A percentile compares a stretch with the other conserved stretches of the same genome.
Conservation (phyloP, 2,888 invertebrate species). For the Torymus aiolomorphi region DNA sequence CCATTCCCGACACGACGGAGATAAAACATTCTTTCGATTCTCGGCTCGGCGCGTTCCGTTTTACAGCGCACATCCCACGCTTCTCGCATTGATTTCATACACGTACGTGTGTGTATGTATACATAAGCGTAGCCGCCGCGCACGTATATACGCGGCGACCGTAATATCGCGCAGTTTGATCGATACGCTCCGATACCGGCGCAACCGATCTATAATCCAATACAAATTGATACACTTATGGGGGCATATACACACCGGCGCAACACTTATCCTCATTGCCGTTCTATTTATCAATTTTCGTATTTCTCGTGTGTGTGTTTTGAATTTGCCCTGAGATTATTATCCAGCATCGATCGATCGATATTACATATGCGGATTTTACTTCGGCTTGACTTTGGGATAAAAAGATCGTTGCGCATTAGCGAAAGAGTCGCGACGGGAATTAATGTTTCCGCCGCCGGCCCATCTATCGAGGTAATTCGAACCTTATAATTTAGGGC, state of each 20-base stretch:
- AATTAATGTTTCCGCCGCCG: slow-evolving; percentile 12
- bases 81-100: slow-evolving; percentile 2
- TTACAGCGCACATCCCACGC: slow-evolving; percentile 9
- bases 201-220: slow-evolving; percentile 5
- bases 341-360: too few relatives aligned
- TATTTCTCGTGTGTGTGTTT: not conserved
- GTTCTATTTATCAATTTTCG: not conserved
- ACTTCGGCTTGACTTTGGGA: too few relatives aligned
- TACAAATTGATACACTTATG: slow-evolving; percentile 11
- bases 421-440: not conserved
- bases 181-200: slow-evolving; percentile 15
- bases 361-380: too few relatives aligned
- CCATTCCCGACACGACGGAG: not conserved
- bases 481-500: not conserved
- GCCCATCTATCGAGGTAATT: not conserved
- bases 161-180: slow-evolving; percentile 10
- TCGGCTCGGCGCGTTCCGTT: not conserved
- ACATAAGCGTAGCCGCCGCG: not conserved
- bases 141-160: not conserved
- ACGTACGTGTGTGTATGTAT: not conserved
- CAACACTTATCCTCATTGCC: not conserved
- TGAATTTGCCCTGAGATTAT: too few relatives aligned
- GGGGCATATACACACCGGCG: not conserved
- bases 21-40: slow-evolving; percentile 4
- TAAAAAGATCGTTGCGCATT: not conserved